These are phyloP conservation scores for Gambusia yucatana DNA, from an alignment of 2,797 vertebrate species.

Conservation along the genomic window DNA sequence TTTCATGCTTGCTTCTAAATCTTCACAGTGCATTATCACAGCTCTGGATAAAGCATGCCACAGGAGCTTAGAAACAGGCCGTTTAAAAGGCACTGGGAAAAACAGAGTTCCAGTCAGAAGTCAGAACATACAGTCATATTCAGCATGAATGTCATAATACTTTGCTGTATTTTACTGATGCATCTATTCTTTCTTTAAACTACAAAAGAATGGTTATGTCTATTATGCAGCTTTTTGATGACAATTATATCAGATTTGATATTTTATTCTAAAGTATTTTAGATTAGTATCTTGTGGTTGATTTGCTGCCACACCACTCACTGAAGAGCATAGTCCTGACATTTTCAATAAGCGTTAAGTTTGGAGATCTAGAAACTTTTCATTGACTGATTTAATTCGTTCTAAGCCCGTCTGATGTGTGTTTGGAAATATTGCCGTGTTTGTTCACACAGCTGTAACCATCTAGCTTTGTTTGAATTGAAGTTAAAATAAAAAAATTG, in stretches of 20 bases:
- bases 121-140: neutral
- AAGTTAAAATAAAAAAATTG: neutral
- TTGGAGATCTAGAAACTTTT: neutral
- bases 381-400: neutral
- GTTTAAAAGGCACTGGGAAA: slow-evolving; percentile 61
- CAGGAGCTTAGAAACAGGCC: slow-evolving; percentile 60
- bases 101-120: neutral
- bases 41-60: slow-evolving; percentile 60
- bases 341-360: neutral
- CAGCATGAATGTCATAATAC: neutral
- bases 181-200: neutral
- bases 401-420: neutral
- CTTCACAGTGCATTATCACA: slow-evolving; percentile 65
- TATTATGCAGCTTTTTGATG: neutral
- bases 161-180: neutral
- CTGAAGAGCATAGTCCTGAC: neutral
- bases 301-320: neutral
- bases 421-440: neutral
- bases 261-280: neutral
- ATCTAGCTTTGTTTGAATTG: neutral
- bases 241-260: neutral
- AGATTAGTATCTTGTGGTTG: neutral
- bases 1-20: slow-evolving; percentile 69
- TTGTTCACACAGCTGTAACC: neutral
- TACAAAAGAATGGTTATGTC: neutral